Evolutionary conservation across 2,888 invertebrate genomes (phyloP).

Genomic region (Augiades crinisus): DNA sequence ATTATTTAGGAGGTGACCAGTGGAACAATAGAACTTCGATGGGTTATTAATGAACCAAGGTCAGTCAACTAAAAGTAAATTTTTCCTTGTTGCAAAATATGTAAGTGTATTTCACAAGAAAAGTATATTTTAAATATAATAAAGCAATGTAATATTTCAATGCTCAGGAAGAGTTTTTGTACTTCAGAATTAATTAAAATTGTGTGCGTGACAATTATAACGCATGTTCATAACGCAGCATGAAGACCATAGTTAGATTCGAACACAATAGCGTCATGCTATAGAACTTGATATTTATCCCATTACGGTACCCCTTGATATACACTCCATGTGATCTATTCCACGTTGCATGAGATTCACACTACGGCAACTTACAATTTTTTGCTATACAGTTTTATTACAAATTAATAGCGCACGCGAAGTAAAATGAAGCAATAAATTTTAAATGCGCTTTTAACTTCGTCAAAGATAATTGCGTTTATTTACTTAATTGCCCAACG

Average conservation of each 20-base stretch:
- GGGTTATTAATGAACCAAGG: too few species aligned
- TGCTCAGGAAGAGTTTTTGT: neutral
- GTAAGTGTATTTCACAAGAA: too few species aligned
- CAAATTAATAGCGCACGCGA: conserved; percentile 8
- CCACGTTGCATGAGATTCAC: conserved; percentile 1
- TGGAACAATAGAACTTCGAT: too few species aligned
- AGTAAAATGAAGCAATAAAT: conserved; percentile 9
- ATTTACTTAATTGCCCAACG: conserved; percentile 7
- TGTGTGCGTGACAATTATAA: conserved; percentile 54
- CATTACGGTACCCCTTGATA: conserved; percentile 50
- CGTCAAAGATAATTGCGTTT: conserved; percentile 4
- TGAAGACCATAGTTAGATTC: conserved; percentile 43
- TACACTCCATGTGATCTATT: neutral
- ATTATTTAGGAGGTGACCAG: too few species aligned
- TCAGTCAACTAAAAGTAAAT: too few species aligned
- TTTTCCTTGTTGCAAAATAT: too few species aligned
- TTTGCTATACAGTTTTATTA: conserved; percentile 1
- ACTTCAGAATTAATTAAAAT: conserved; percentile 39
- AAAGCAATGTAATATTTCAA: neutral
- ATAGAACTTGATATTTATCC: conserved; percentile 48
- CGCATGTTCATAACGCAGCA: conserved; percentile 49
- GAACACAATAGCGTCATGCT: conserved; percentile 52
- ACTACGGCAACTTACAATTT: conserved; percentile 1
- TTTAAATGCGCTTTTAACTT: neutral
- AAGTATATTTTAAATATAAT: too few species aligned